A percentile compares a stretch with the other conserved stretches of the same genome.
Evolutionary conservation across 2,113 vertebrate species (phyloP).

Genomic region (Climacteris rufus): DNA sequence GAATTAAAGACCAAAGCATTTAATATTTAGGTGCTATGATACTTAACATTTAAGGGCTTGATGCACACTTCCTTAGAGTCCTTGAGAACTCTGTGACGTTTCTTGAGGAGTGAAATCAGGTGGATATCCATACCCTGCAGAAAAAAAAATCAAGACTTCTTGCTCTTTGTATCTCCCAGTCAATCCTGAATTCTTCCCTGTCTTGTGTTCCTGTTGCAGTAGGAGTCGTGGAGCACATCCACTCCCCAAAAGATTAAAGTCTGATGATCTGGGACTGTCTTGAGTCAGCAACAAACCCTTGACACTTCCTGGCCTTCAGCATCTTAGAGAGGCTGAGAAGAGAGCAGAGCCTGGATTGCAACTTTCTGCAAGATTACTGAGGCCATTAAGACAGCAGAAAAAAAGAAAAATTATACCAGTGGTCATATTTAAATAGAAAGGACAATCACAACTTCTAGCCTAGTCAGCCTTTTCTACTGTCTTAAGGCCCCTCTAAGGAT

Average conservation of each 20-base stretch:
- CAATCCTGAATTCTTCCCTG: background rate
- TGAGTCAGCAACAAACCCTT: background rate
- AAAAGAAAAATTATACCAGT: background rate
- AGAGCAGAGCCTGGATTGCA: background rate
- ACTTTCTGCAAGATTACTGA: background rate
- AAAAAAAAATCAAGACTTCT: background rate
- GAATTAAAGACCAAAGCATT: background rate
- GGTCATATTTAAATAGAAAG: background rate
- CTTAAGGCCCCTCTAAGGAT: background rate
- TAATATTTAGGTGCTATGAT: background rate
- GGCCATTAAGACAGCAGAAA: background rate
- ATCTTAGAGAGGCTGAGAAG: background rate
- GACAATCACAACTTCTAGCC: background rate
- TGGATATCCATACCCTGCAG: background rate
- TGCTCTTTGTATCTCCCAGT: background rate
- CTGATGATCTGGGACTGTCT: background rate
- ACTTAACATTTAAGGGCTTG: background rate
- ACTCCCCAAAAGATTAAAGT: background rate
- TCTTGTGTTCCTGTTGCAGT: background rate
- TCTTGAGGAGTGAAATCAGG: background rate
- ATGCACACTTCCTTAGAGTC: background rate
- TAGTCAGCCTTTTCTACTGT: background rate
- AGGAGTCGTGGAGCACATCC: background rate
- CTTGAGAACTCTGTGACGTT: background rate
- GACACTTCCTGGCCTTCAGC: background rate